Evolutionary conservation across 2,113 vertebrate genomes (phyloP).

Genomic region (Lasiurus borealis): DNA sequence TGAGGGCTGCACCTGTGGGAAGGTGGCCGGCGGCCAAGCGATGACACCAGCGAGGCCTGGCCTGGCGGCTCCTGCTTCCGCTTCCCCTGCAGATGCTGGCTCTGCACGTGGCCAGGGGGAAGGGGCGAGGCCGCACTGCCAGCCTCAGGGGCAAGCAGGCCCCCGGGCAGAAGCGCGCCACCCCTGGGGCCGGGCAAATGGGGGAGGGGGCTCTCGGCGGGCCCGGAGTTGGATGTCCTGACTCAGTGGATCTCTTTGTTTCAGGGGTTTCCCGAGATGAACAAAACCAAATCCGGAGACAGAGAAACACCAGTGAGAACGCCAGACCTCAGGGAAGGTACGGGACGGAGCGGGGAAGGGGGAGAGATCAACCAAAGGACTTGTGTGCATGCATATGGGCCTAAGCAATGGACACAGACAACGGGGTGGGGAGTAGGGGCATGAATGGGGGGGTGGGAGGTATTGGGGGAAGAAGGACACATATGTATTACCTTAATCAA

Average conservation of each 20-base stretch:
- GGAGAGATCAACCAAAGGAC: too few relatives aligned
- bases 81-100: neutral
- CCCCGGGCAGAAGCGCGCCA: neutral
- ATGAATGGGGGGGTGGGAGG: too few relatives aligned
- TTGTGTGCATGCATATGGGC: too few relatives aligned
- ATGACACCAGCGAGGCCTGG: neutral
- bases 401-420: too few relatives aligned
- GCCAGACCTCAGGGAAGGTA: too few relatives aligned
- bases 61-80: neutral
- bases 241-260: neutral
- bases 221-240: neutral
- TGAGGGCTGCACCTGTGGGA: neutral
- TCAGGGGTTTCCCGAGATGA: neutral
- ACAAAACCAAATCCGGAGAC: too few relatives aligned
- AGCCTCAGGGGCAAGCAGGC: neutral
- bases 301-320: too few relatives aligned
- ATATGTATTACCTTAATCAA: too few relatives aligned
- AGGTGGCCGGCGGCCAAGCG: neutral
- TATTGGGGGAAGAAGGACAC: too few relatives aligned
- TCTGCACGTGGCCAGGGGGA: neutral
- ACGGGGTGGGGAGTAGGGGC: too few relatives aligned
- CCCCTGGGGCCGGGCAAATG: neutral
- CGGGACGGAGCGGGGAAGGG: too few relatives aligned
- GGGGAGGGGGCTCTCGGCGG: neutral
- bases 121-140: neutral